Base-by-base conservation (phyloP, 2,113 vertebrate species). In the Entomyzon cyanotis region DNA sequence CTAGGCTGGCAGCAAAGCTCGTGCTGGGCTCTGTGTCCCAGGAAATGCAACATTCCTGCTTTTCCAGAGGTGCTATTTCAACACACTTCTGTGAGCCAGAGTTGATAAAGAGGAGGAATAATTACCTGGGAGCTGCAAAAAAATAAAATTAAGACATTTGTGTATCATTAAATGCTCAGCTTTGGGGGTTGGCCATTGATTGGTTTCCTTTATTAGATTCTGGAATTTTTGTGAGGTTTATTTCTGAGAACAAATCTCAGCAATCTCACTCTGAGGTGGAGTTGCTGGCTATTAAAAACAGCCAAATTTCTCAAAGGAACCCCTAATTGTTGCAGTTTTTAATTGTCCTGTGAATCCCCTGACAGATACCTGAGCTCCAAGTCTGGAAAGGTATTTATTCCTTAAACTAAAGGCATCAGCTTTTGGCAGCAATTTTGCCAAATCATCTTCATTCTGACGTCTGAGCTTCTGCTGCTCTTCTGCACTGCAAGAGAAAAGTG, bases 381-480 rank as follows among this genome's bases (percentile, higher is more conserved):
- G 97, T 95, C 94, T 98, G 97, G 98, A 98, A 92, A 99, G 98
- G 96, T 98, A 98, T 49, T 98, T 98, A 97, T 98, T 98, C 67
- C 97, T 97, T 60, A 98, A 97, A 73, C 97, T 97, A 96, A 98
- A 98, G 55, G 97, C 97, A 97, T 97, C 96, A 84, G 86, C 97
- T 96, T 98, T 97, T 74, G 98, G 98, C 79, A 84, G 82, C 68
- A 98, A 94, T 85, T 94, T 97, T 58, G 94, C 95, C 89, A 95
- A 95, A 56, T 97, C 95, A 37, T 97, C 97, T 89, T 95, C 95
- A 7, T 94, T 93, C 41, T 97, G 89, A 58, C 63, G 83, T 68
- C 90, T 90, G 76, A 97, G 92, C 35, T 74, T 84, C 56, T 95
- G 68, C n/a, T 91, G 90, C 41, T 96, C 95, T 92, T 95, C 84